Evolutionary conservation across 1,140 invertebrate genomes (phyloP), one percentile per base, ranked within the genome.

Genomic region (Eupristina koningsbergeri): DNA sequence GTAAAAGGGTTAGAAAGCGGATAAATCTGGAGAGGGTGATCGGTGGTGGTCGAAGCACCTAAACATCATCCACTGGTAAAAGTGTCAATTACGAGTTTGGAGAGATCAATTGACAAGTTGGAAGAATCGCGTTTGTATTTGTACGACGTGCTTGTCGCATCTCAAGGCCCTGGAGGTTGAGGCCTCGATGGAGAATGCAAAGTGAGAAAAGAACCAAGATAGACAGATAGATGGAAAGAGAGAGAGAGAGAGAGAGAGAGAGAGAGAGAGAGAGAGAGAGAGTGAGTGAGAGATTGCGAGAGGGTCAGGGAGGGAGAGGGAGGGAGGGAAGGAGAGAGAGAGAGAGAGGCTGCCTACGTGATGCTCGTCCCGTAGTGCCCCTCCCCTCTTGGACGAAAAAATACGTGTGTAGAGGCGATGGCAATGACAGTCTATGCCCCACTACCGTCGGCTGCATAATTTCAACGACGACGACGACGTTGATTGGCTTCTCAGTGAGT

Each of bases 281-380:
- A 41, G 63, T 17, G n/a, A 19, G 73, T 9, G 29, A 9, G 36
- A 1, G 34, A 7, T 34, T 31, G 34, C 17, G 19, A 11, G 17
- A n/a, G 11, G 39, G 13, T 1, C 9, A 26, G 34, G 17, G 39
- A 26, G 50, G 26, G 47, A 0, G 19, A n/a, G 7, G 17, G 29
- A n/a, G 9, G 17, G 47, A 17, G 47, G 47, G 47, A 50, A 2
- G 17, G 47, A 13, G 9, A 15, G 47, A 8, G 26, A 26, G 63
- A 3, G 39, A 6, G 9, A 7, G n/a, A n/a, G n/a, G 34, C n/a
- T 50, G 89, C 87, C 86, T 91, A 89, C 88, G 89, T 89, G 89
- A 87, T 89, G 86, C 80, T 73, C 78, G 88, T 67, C 86, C 85
- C 89, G 89, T 88, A 89, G 86, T 17, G 73, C n/a, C 73, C 41